phyloP scores from a whole-genome alignment of 2,113 vertebrate genomes.

The Clarias gariepinus region DNA sequence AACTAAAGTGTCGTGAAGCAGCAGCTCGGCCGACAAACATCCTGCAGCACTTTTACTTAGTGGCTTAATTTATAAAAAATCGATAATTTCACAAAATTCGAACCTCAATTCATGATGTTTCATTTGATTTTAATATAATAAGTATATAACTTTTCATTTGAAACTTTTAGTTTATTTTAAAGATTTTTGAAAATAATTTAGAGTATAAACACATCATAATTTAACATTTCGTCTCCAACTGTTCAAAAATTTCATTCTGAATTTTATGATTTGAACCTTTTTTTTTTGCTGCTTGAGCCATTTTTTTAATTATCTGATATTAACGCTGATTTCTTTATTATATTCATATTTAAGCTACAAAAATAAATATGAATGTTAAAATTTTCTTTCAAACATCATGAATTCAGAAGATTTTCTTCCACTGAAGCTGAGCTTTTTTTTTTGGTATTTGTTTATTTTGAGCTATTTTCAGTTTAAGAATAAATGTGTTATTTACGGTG shows the following conservation, averaged over 20 bases:
- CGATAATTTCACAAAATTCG: not conserved
- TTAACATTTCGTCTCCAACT: not conserved
- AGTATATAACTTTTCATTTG: too few relatives aligned
- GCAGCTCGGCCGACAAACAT: not conserved
- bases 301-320: not conserved
- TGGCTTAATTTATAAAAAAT: not conserved
- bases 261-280: not conserved
- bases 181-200: not conserved
- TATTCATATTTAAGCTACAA: not conserved
- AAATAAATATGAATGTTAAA: not conserved
- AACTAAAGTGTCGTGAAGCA: not conserved
- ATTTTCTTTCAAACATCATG: not conserved
- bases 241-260: not conserved
- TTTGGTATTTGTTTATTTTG: constrained; percentile 5
- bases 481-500: not conserved
- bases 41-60: constrained; percentile 60
- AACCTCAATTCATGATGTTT: not conserved
- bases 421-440: constrained; percentile 7
- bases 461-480: not conserved
- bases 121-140: not conserved
- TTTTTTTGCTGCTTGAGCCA: not conserved
- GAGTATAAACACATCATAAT: not conserved
- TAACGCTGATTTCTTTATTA: not conserved
- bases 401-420: not conserved
- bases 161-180: not conserved